A percentile compares a stretch with the other conserved stretches of the same genome.
Conservation (phyloP, 2,888 invertebrate genomes). For the Neria commutata region DNA sequence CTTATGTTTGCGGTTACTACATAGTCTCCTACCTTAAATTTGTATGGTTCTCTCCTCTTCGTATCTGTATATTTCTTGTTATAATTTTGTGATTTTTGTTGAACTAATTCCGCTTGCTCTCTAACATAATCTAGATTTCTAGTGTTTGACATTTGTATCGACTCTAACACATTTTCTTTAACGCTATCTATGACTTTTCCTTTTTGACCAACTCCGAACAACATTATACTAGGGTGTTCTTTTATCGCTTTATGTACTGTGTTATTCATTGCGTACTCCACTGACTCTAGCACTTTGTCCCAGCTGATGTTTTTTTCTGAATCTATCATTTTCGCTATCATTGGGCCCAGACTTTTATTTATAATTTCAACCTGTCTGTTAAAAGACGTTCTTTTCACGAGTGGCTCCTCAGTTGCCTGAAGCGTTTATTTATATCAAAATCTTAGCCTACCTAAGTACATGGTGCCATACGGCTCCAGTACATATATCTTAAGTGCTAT, state of each 20-base stretch:
- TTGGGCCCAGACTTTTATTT: conserved; percentile 31
- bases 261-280: conserved; percentile 21
- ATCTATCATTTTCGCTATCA: conserved; percentile 28
- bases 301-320: conserved; percentile 13
- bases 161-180: conserved; percentile 18
- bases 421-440: too few relatives aligned
- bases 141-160: not conserved
- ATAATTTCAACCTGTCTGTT: too few relatives aligned
- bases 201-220: conserved; percentile 28
- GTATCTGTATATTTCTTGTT: conserved; percentile 11
- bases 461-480: too few relatives aligned
- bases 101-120: not conserved
- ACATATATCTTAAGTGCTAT: too few relatives aligned
- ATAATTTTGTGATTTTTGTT: conserved; percentile 1
- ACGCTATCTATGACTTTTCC: conserved; percentile 21
- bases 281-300: conserved; percentile 22
- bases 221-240: conserved; percentile 26
- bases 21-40: conserved; percentile 30
- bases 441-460: too few relatives aligned
- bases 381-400: too few relatives aligned
- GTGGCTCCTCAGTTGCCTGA: too few relatives aligned
- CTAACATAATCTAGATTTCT: not conserved
- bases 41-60: conserved; percentile 16
- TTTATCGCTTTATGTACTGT: conserved; percentile 20
- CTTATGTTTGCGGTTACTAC: conserved; percentile 38